Evolutionary conservation across 2,113 vertebrate genomes (phyloP).

Genomic region (Pungitius pungitius): DNA sequence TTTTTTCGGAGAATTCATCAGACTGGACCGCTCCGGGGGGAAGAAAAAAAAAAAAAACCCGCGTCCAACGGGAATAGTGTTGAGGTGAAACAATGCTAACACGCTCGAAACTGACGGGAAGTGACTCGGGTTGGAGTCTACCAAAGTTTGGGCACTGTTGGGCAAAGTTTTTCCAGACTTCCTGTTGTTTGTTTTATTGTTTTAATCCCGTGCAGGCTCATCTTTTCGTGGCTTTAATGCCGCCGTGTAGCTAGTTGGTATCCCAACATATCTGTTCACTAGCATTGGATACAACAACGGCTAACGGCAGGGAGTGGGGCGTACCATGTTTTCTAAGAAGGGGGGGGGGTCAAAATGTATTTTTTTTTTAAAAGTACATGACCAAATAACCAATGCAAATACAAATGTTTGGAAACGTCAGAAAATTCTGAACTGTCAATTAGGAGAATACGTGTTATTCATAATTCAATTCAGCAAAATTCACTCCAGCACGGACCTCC

Average conservation of each 20-base stretch:
- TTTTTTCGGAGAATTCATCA: constrained; percentile 94
- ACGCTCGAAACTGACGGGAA: constrained; percentile 63
- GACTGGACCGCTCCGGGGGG: constrained; percentile 68
- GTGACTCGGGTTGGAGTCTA: constrained; percentile 39
- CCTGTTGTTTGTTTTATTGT: constrained; percentile 49
- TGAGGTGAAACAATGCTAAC: constrained; percentile 71
- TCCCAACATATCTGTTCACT: constrained; percentile 68
- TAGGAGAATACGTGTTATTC: not conserved
- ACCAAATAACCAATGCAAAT: accelerated
- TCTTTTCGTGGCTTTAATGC: constrained; percentile 65
- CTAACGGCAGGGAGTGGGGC: constrained; percentile 76
- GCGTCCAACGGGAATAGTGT: constrained; percentile 57
- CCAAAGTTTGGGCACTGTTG: constrained; percentile 68
- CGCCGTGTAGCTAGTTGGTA: constrained; percentile 58
- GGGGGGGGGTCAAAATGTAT: not conserved
- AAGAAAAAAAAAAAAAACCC: constrained; percentile 33
- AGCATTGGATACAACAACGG: constrained; percentile 75
- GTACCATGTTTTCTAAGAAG: constrained; percentile 57
- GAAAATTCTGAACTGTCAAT: accelerated
- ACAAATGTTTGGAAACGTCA: accelerated
- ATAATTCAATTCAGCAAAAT: not conserved
- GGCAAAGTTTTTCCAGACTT: constrained; percentile 67
- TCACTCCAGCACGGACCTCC: not conserved
- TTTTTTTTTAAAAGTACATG: not conserved
- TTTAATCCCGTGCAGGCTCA: constrained; percentile 64